Evolutionary conservation across 2,797 vertebrate species (phyloP).

Genomic region (Acanthurus tractus): DNA sequence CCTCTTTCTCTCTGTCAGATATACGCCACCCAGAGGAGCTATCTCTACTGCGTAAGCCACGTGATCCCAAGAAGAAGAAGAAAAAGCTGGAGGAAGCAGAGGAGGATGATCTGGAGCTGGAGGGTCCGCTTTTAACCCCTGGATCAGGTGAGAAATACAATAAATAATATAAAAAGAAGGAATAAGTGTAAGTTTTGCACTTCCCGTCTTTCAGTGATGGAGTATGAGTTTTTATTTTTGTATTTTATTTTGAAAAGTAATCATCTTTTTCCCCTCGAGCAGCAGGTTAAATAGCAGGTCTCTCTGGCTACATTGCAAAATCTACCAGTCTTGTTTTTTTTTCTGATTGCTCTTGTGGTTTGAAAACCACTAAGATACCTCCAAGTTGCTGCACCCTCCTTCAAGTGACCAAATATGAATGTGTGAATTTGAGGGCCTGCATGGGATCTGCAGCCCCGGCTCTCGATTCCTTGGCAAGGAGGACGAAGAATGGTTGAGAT

Average conservation of each 20-base stretch:
- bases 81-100: slow-evolving; percentile 97
- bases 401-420: slow-evolving; percentile 79
- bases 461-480: slow-evolving; percentile 75
- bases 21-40: slow-evolving; percentile 98
- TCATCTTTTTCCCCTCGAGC: slow-evolving; percentile 36
- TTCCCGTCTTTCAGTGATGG: background rate
- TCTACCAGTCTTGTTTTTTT: slow-evolving; percentile 35
- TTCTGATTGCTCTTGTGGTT: slow-evolving; percentile 44
- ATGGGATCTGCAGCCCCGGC: slow-evolving; percentile 70
- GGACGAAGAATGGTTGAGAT: slow-evolving; percentile 82
- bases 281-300: slow-evolving; percentile 75
- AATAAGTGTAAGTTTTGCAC: background rate
- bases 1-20: slow-evolving; percentile 80
- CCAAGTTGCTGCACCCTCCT: slow-evolving; percentile 51
- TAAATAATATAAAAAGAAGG: too few relatives aligned
- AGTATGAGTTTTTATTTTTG: slow-evolving; percentile 18
- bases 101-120: slow-evolving; percentile 91
- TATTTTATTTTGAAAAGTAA: slow-evolving; percentile 35
- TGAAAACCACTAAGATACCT: slow-evolving; percentile 59
- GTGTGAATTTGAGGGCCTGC: slow-evolving; percentile 75
- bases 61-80: slow-evolving; percentile 99
- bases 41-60: slow-evolving; percentile 96
- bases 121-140: slow-evolving; percentile 95
- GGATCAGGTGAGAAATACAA: slow-evolving; percentile 89
- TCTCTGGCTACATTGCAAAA: slow-evolving; percentile 9